Evolutionary conservation across 2,113 vertebrate species (phyloP).

Genomic region (Caretta caretta): DNA sequence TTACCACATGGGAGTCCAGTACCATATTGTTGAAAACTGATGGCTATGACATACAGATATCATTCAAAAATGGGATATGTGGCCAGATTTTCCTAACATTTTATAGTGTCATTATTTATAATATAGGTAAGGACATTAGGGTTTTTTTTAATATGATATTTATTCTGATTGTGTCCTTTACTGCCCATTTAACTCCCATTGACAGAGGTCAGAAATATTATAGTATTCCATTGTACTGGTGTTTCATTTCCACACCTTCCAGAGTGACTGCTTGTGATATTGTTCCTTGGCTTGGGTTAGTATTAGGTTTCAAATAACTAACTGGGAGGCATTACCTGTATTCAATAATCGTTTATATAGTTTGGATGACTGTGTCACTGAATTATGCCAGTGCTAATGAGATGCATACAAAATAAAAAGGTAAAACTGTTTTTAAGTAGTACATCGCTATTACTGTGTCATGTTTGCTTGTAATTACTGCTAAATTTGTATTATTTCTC

Average conservation of each 20-base stretch:
- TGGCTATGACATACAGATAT: background rate
- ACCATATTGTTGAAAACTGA: background rate
- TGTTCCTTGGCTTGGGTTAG: background rate
- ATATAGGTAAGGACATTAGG: background rate
- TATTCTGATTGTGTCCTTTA: background rate
- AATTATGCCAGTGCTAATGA: background rate
- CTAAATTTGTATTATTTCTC: conserved; percentile 7
- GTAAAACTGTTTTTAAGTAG: background rate
- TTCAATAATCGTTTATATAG: background rate
- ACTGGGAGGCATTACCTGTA: background rate
- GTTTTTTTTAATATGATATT: background rate
- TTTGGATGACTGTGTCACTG: background rate
- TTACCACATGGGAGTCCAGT: background rate
- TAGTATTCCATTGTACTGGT: background rate
- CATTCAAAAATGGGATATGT: background rate
- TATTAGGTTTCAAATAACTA: background rate
- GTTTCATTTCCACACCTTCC: background rate
- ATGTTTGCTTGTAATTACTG: background rate
- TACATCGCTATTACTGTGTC: background rate
- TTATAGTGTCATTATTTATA: background rate
- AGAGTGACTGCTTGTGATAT: background rate
- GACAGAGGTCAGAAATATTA: too few relatives aligned
- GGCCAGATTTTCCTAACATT: background rate
- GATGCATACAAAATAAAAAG: background rate
- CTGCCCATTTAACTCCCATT: background rate